A percentile compares a stretch with the other conserved stretches of the same genome.
Evolutionary conservation across 2,888 invertebrate genomes (phyloP).

Genomic region (Nipponacmea schrenckii): DNA sequence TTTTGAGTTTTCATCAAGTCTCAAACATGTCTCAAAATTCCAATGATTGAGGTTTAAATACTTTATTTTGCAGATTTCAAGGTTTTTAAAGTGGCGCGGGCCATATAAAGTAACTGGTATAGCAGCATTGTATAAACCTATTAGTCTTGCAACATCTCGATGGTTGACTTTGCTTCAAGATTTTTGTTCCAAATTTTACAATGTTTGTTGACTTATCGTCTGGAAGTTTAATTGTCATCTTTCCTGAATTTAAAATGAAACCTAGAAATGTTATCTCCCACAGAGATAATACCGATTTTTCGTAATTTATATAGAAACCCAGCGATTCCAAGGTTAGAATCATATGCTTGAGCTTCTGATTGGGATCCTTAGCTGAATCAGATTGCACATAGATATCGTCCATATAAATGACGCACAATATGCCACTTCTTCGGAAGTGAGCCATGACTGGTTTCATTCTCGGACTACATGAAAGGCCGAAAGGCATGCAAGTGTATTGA

Average conservation of each 20-base stretch:
- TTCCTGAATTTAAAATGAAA: neutral
- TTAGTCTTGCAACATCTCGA: neutral
- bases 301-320: neutral
- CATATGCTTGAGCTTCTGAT: neutral
- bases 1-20: neutral
- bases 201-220: neutral
- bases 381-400: neutral
- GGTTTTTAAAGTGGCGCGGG: neutral
- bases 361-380: neutral
- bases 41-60: neutral
- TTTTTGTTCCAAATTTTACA: neutral
- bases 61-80: neutral
- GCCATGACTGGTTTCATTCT: neutral
- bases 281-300: too few relatives aligned
- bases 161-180: neutral
- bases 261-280: neutral
- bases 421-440: neutral
- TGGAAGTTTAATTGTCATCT: neutral
- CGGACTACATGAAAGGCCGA: too few relatives aligned
- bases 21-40: neutral
- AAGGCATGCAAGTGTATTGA: too few relatives aligned
- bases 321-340: neutral
- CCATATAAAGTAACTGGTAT: neutral
- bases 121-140: neutral
- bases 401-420: neutral